Percentiles rank a stretch among this genome's conserved stretches.
Evolutionary conservation across 2,888 invertebrate genomes (phyloP).

Genomic region (Rugalucina vietnamica): DNA sequence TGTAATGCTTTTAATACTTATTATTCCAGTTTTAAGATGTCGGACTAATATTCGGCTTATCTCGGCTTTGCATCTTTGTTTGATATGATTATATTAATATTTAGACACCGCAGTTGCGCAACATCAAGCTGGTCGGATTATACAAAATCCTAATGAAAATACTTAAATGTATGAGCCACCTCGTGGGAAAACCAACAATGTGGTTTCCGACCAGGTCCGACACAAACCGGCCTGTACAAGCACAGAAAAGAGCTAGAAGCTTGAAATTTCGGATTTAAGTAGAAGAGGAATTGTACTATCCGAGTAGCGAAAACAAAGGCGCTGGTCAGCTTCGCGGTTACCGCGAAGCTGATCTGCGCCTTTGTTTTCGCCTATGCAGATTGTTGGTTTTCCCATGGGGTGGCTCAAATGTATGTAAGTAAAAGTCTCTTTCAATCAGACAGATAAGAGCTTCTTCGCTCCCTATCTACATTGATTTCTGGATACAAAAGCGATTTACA

Average conservation of each 20-base stretch:
- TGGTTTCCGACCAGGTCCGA: too few relatives aligned
- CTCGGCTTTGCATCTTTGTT: not conserved
- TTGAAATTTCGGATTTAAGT: too few relatives aligned
- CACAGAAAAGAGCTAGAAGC: too few relatives aligned
- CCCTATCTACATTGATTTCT: not conserved
- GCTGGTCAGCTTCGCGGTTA: too few relatives aligned
- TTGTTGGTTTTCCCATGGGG: too few relatives aligned
- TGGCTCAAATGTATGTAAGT: not conserved
- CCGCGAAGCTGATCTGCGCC: too few relatives aligned
- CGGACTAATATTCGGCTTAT: not conserved
- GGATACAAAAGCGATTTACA: slow-evolving; percentile 35
- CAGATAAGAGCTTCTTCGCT: not conserved
- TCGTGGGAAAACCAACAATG: too few relatives aligned
- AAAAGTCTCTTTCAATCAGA: not conserved
- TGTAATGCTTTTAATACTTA: not conserved
- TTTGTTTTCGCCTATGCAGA: too few relatives aligned
- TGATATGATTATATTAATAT: slow-evolving; percentile 14
- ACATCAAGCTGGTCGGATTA: not conserved
- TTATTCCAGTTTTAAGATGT: not conserved
- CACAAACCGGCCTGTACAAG: too few relatives aligned
- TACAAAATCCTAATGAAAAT: slow-evolving; percentile 3
- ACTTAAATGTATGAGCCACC: too few relatives aligned
- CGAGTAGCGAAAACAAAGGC: too few relatives aligned
- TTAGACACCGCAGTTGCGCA: not conserved
- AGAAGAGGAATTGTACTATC: too few relatives aligned